A percentile compares a stretch with the other conserved stretches of the same genome.
phyloP scores from a whole-genome alignment of 2,797 vertebrate genomes.

The Thalassophryne amazonica region DNA sequence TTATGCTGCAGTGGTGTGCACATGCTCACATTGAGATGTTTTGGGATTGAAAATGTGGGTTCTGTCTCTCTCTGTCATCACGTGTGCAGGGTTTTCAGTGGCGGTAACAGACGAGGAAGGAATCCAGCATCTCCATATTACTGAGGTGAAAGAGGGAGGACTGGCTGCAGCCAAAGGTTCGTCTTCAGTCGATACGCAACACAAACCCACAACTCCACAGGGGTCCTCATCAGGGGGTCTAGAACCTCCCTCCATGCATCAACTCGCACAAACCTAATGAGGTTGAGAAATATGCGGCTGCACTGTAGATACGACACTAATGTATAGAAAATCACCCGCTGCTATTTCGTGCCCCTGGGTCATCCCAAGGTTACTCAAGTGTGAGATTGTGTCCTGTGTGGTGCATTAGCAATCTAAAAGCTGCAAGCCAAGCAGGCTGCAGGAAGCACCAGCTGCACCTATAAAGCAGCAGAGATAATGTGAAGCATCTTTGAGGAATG shows the following conservation, averaged over 20 bases:
- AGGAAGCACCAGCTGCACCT: constrained; percentile 15
- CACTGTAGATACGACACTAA: constrained; percentile 48
- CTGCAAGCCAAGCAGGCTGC: constrained; percentile 45
- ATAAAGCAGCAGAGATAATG: not conserved
- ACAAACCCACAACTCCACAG: too few species aligned
- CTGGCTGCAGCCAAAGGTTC: constrained; percentile 89
- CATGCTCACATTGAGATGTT: constrained; percentile 14
- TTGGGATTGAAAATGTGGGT: not conserved
- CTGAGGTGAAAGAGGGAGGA: constrained; percentile 84
- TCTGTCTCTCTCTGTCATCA: constrained; percentile 3
- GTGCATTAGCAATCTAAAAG: constrained; percentile 58
- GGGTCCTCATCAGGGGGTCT: too few species aligned
- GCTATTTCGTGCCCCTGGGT: constrained; percentile 38
- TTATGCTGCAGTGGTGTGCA: constrained; percentile 7
- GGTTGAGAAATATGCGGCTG: constrained; percentile 23
- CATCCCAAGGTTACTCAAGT: constrained; percentile 59
- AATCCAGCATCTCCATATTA: constrained; percentile 85
- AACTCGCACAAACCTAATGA: constrained; percentile 33
- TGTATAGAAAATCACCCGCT: constrained; percentile 59
- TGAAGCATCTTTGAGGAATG: constrained; percentile 14
- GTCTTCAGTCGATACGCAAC: not conserved
- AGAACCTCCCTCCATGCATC: too few species aligned
- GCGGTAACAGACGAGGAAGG: constrained; percentile 88
- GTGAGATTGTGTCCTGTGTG: constrained; percentile 62
- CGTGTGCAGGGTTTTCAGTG: constrained; percentile 86